Evolutionary conservation across 1,140 invertebrate species (phyloP), one percentile per base, ranked within the genome.

Genomic region (Drosophila mayri): DNA sequence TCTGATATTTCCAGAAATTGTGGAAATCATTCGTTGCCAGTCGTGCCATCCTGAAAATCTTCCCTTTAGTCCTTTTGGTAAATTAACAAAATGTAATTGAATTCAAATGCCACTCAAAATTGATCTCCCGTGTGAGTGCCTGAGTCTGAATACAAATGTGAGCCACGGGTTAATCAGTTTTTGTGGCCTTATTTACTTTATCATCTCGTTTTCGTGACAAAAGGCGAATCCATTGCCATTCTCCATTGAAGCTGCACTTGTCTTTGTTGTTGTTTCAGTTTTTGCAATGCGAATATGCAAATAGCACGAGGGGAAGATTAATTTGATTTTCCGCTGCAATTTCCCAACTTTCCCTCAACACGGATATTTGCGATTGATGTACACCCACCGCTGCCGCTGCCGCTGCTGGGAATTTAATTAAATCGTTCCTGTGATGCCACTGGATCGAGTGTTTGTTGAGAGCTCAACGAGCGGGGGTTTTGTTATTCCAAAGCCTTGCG

Each of bases 311-410:
- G 54, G 35, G 50, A 62, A 79, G 81, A 80, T 71, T 80, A 77
- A 87, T 87, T 76, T 78, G 61, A 88, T 73, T 83, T 83, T 74
- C 55, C 64, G 52, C 49, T 67, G 71, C 47, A 76, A 76, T 70
- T 70, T 60, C 43, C 47, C 63, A 79, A 74, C 52, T 38, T 73
- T 37, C 44, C 32, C 18, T 32, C 35, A 55, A 58, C 32, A 52
- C 18, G 75, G 20, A 46, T 46, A 68, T 49, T 43, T 44, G 32
- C 46, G 28, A 63, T 64, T 25, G 32, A 67, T 47, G 46, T 40
- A 40, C 49, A 58, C 46, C 46, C 25, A 4, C 22, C 22, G 22
- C 22, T 22, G 16, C 8, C 14, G n/a, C 40, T 61, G 16, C 14
- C 14, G 35, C 28, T 44, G 25, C 35, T 50, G 38, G 49, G 57